Base-by-base conservation (phyloP, 2,797 vertebrate genomes). In the Hyperoplus immaculatus region DNA sequence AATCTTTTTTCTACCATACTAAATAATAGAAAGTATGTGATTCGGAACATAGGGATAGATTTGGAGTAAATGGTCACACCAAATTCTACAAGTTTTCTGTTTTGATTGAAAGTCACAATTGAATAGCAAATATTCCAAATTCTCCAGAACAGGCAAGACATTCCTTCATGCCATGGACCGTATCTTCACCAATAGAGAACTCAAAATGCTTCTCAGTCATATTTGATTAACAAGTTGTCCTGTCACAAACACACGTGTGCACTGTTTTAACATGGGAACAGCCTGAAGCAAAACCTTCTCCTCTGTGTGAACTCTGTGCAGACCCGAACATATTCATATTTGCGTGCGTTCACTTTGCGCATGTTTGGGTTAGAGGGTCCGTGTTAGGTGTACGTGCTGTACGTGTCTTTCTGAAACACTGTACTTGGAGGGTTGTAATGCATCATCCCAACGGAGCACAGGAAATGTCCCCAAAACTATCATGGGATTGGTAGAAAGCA, bases 401-500 rank as follows among this genome's bases (percentile, higher is more conserved):
- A 29, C 29, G 29, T 29, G 29, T 29, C 29, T 29, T 29, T 29
- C 29, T 29, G 29, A 29, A 29, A 41, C 51, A 4, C 43, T 68
- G 45, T 29, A 45, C 56, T 81, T 43, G 29, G 49, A 74, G 73
- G 69, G 46, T 46, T 3, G 29, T 29, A 69, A 69, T 49, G 8
- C 45, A 50, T 56, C 54, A 84, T 80, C 74, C 71, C 70, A 55
- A 12, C 15, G 38, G 46, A 72, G 43, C 58, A 74, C 70, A 66
- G 82, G 78, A 83, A 83, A 64, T 78, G 68, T 66, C 60, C 49
- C 36, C 38, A 73, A 64, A 59, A 69, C 81, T 29, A 29, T 62
- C 66, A 36, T 39, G 77, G 83, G 84, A 86, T 49, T 41, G 29
- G 29, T 29, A 29, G 29, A 29, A 57, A 9, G n/a, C 36, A 77